Percentiles rank a stretch among this genome's conserved stretches.
Evolutionary conservation across 2,888 invertebrate genomes (phyloP).

Genomic region (Synergus itoensis): DNA sequence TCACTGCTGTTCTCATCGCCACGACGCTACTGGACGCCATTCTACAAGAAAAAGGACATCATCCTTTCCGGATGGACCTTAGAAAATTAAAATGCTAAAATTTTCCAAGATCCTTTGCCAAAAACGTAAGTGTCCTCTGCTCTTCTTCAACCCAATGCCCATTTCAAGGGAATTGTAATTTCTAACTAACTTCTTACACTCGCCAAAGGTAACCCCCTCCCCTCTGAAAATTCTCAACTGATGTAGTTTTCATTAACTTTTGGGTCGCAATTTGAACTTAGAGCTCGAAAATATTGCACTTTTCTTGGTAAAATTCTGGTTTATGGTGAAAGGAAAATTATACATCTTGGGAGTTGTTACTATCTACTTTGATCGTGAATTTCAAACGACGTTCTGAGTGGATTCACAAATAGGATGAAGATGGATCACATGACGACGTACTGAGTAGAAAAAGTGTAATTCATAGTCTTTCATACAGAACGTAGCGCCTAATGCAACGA

Average conservation of each 20-base stretch:
- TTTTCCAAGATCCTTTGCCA: slow-evolving; percentile 36
- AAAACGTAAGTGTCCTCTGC: slow-evolving; percentile 39
- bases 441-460: slow-evolving; percentile 24
- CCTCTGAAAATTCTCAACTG: background rate
- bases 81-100: slow-evolving; percentile 14
- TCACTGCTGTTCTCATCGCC: slow-evolving; percentile 57
- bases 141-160: slow-evolving; percentile 11
- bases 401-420: slow-evolving; percentile 5
- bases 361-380: background rate
- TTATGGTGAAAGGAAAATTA: background rate
- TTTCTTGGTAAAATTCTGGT: background rate
- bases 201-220: slow-evolving; percentile 6
- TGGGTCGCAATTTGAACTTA: background rate
- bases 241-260: background rate
- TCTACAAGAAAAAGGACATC: slow-evolving; percentile 44
- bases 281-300: background rate
- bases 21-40: slow-evolving; percentile 43
- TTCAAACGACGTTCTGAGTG: slow-evolving; percentile 12
- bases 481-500: slow-evolving; percentile 50
- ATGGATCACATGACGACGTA: background rate
- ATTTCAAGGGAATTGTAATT: slow-evolving; percentile 18
- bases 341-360: background rate
- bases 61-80: slow-evolving; percentile 51
- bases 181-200: background rate
- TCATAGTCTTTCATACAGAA: slow-evolving; percentile 22